Conservation (phyloP, 2,113 vertebrate genomes). For the Balaenoptera acutorostrata region DNA sequence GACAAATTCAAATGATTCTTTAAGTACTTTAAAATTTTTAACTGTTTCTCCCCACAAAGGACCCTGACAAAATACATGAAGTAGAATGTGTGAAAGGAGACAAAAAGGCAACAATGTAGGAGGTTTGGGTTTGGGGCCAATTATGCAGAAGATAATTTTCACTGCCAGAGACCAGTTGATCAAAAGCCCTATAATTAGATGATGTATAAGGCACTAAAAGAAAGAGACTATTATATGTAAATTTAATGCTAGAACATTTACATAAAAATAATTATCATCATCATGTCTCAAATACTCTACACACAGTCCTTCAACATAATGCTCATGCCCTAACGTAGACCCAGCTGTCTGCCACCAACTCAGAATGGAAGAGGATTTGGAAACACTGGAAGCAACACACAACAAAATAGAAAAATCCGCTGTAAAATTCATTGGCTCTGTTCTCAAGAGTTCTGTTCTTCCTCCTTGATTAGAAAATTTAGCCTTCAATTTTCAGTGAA, state of each 20-base stretch:
- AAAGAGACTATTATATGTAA: constrained; percentile 35
- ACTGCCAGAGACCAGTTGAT: background rate
- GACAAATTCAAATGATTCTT: background rate
- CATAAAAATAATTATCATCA: constrained; percentile 22
- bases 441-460: background rate
- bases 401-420: background rate
- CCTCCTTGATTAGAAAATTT: background rate
- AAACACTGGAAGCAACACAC: background rate
- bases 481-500: background rate
- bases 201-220: background rate
- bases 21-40: background rate
- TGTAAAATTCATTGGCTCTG: background rate
- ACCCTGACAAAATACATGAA: background rate
- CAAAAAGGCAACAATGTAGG: background rate
- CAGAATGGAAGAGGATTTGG: background rate
- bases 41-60: background rate
- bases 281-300: constrained; percentile 17
- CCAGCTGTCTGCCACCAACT: background rate
- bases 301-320: background rate
- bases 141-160: constrained; percentile 44
- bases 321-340: background rate
- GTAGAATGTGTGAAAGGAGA: background rate
- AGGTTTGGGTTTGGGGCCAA: background rate
- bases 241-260: constrained; percentile 33
- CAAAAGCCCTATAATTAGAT: constrained; percentile 48